Percentiles rank a stretch among this genome's conserved stretches.
Conservation (phyloP, 2,888 invertebrate species). For the Gerris lacustris region DNA sequence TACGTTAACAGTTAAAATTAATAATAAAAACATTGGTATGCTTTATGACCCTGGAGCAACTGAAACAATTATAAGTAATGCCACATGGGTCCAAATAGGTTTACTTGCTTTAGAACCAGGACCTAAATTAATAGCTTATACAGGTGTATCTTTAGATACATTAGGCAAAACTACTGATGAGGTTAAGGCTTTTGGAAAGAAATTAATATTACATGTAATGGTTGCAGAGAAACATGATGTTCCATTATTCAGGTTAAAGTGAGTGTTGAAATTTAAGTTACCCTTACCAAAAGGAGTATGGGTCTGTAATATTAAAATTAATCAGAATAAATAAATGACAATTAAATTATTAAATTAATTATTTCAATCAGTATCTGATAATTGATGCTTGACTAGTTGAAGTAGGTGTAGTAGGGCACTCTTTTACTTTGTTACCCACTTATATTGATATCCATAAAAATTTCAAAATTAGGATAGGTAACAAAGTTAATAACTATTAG, state of each 20-base stretch:
- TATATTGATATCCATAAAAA: no score
- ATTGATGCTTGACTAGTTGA: no score
- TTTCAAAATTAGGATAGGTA: no score
- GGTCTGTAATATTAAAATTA: slow-evolving; percentile 6
- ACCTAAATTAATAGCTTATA: slow-evolving; percentile 2
- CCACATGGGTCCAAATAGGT: slow-evolving; percentile 6
- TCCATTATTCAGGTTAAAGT: slow-evolving; percentile 4
- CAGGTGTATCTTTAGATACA: slow-evolving; percentile 7
- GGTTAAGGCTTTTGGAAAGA: slow-evolving; percentile 8
- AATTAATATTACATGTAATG: neutral
- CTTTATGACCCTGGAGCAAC: slow-evolving; percentile 11
- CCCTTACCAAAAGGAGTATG: neutral
- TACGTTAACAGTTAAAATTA: neutral
- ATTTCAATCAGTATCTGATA: no score
- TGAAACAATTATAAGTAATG: neutral
- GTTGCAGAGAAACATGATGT: neutral
- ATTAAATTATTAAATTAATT: no score
- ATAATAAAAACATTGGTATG: neutral
- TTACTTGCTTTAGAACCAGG: neutral
- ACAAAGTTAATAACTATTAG: no score
- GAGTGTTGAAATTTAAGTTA: slow-evolving; percentile 8
- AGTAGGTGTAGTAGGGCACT: no score
- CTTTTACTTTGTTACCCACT: no score
- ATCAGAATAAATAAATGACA: no score
- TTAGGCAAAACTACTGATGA: neutral